Evolutionary conservation across 1,140 invertebrate genomes (phyloP).

Genomic region (Cydia fagiglandana): DNA sequence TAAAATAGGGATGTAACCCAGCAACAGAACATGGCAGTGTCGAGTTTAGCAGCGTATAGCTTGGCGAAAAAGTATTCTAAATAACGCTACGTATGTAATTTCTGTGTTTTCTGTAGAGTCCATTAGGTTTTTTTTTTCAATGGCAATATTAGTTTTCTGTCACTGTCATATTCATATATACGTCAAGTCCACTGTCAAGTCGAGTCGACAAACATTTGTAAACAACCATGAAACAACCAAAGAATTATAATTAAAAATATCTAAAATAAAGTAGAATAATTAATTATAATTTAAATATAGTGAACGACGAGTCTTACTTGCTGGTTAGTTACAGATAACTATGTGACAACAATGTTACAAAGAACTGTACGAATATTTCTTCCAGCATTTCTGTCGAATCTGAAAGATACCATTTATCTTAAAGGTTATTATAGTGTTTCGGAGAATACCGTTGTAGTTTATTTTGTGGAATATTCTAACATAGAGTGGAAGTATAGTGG

Average conservation of each 20-base stretch:
- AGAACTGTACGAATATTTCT: slow-evolving; percentile 51
- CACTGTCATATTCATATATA: too few species aligned
- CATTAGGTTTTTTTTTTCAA: too few species aligned
- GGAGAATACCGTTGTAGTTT: slow-evolving; percentile 46
- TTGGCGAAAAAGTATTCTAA: too few species aligned
- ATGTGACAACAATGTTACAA: background rate
- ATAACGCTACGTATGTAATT: too few species aligned
- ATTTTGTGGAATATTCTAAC: slow-evolving; percentile 52
- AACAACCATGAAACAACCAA: too few species aligned
- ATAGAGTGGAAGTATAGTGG: slow-evolving; percentile 27
- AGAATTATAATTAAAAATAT: background rate
- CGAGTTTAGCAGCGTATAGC: background rate
- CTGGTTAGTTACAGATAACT: background rate
- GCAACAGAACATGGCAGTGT: background rate
- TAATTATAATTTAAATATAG: background rate
- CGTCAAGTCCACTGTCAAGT: too few species aligned
- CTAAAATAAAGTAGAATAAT: background rate
- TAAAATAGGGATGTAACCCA: background rate
- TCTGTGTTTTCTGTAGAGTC: too few species aligned
- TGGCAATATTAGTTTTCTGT: too few species aligned
- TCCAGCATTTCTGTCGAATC: slow-evolving; percentile 43
- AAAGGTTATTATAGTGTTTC: slow-evolving; percentile 49
- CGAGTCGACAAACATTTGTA: too few species aligned
- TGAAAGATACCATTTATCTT: slow-evolving; percentile 44
- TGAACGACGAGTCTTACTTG: background rate